Percentiles rank a stretch among this genome's conserved stretches.
These are phyloP conservation scores for Hypotaenidia okinawae DNA, from an alignment of 2,797 vertebrate genomes.

Conservation along the genomic window DNA sequence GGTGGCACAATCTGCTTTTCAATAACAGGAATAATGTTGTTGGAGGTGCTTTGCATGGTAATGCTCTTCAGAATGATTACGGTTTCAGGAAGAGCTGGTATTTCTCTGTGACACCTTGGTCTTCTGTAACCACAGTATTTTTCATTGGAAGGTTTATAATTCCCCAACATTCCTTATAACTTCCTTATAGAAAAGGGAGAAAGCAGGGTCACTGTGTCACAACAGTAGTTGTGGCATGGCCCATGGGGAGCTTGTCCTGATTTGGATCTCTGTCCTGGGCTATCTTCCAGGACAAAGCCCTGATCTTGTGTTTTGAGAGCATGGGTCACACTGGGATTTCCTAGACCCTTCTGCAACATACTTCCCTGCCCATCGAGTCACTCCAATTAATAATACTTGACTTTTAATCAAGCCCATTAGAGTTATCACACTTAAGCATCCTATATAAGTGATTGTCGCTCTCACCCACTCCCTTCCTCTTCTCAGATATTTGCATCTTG, in stretches of 20 bases:
- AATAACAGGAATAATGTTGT: background rate
- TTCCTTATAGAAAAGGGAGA: background rate
- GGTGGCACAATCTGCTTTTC: background rate
- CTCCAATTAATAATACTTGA: background rate
- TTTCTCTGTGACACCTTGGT: background rate
- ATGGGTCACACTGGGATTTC: accelerated
- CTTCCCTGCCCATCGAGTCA: background rate
- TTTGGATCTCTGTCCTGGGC: background rate
- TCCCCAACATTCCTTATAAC: background rate
- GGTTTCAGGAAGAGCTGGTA: background rate
- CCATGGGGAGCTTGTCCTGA: background rate
- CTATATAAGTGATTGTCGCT: background rate
- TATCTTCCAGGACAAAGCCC: background rate
- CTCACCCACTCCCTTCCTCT: background rate
- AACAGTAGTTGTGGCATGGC: background rate
- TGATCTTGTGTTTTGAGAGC: background rate
- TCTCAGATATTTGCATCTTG: background rate
- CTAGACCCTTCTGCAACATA: background rate
- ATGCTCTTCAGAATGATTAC: background rate
- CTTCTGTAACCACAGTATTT: background rate
- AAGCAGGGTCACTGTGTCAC: background rate
- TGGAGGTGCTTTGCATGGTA: background rate
- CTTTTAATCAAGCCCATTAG: background rate
- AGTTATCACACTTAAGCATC: background rate
- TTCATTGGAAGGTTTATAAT: background rate